These are phyloP conservation scores for Dryoscopus gambensis DNA, from an alignment of 2,113 vertebrate species.

Conservation along the genomic window DNA sequence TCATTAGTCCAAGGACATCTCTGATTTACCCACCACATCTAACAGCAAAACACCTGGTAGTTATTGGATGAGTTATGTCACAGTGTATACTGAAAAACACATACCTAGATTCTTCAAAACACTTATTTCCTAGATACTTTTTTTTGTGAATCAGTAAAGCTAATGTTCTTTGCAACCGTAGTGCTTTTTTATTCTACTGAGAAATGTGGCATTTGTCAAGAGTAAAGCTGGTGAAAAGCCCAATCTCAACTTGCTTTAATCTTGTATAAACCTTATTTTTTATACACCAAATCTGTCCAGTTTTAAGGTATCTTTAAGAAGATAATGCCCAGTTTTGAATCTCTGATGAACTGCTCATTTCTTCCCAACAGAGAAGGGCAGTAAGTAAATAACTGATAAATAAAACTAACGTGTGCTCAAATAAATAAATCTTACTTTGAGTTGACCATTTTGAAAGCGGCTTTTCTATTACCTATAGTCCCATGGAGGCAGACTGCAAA, in stretches of 20 bases:
- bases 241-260: accelerated
- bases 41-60: neutral
- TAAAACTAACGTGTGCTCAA: neutral
- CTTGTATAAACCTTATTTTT: neutral
- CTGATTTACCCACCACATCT: no score
- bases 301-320: neutral
- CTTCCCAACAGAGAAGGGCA: neutral
- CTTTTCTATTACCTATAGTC: neutral
- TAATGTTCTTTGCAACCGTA: neutral
- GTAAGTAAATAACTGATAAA: neutral
- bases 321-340: neutral
- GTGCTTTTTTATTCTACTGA: neutral
- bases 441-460: neutral
- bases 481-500: neutral
- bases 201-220: neutral
- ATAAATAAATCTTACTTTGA: neutral
- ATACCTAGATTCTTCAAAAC: neutral
- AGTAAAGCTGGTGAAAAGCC: neutral
- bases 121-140: neutral
- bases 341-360: neutral
- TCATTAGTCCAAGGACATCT: neutral
- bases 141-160: neutral
- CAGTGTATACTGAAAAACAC: neutral
- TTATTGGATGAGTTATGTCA: neutral
- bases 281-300: neutral